phyloP scores from a whole-genome alignment of 2,113 vertebrate genomes.

The human region DNA sequence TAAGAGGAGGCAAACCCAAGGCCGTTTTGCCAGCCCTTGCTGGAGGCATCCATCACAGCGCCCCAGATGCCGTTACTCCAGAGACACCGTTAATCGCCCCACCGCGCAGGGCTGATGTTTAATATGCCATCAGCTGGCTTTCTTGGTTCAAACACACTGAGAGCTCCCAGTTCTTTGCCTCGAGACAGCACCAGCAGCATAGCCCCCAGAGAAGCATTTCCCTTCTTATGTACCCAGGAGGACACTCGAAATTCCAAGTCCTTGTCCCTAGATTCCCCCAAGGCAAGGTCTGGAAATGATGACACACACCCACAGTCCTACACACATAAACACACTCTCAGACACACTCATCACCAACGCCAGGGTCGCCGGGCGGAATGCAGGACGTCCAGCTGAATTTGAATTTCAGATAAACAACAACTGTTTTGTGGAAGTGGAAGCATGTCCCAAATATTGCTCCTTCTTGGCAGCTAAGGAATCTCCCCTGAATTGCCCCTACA shows the following conservation, averaged over 20 bases:
- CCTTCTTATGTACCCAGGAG: not conserved
- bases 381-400: accelerated
- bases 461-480: slow-evolving; percentile 42
- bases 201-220: accelerated
- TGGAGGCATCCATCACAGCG: not conserved
- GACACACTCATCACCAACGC: accelerated
- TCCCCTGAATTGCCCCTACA: not conserved
- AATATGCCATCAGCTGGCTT: not conserved
- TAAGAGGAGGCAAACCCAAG: not conserved
- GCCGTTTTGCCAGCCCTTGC: not conserved
- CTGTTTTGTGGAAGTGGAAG: not conserved
- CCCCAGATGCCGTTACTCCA: not conserved
- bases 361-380: accelerated
- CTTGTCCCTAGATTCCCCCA: not conserved
- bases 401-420: not conserved
- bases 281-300: not conserved
- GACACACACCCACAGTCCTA: not conserved
- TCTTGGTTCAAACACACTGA: not conserved
- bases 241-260: not conserved
- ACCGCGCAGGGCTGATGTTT: accelerated
- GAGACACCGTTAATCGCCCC: not conserved
- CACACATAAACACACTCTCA: not conserved
- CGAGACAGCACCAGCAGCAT: not conserved
- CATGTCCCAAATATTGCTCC: not conserved
- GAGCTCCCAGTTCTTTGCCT: not conserved